Base-by-base conservation (phyloP, 2,797 vertebrate genomes). In the Hyperoplus immaculatus region DNA sequence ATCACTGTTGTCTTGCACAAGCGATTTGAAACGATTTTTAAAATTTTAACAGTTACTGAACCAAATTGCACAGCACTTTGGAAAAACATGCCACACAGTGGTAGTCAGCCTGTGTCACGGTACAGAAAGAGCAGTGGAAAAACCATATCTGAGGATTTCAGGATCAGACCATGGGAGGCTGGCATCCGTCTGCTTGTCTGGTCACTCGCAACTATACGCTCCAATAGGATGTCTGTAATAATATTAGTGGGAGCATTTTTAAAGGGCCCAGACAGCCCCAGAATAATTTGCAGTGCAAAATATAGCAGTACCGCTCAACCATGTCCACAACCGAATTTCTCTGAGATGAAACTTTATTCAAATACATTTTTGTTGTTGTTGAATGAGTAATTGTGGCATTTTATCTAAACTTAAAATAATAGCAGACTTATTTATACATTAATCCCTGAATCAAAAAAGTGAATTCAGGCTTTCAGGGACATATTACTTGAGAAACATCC, bases 151-250 rank as follows among this genome's bases (percentile, higher is more conserved):
- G 75, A 82, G 69, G 64, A 83, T 84, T 87, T 83, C 78, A 69
- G 74, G 62, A 80, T 76, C 66, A 74, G 72, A 85, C 88, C 83
- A 90, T 79, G 91, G 89, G 85, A 93, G 87, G 77, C 75, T 90
- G 86, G 81, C 63, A 82, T 85, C 82, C 4, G 79, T 88, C 89
- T 87, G 71, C 80, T 84, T 36, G 50, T 76, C 72, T 62, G 75
- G 87, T 88, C 88, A 89, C 86, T 92, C 69, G 82, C 87, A 94
- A 93, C 83, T 91, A 71, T 12, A 87, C 60, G 82, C 88, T 93
- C 87, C 86, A 91, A 80, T 88, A 83, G 74, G 80, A 90, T 55
- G 72, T 67, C 80, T 90, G 82, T 69, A 82, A 94, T 85, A 93
- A 94, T 91, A 93, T 93, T 92, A 90, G 75, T 79, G 56, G 77